phyloP scores from a whole-genome alignment of 2,113 vertebrate species.

The Zosterops hypoxanthus region DNA sequence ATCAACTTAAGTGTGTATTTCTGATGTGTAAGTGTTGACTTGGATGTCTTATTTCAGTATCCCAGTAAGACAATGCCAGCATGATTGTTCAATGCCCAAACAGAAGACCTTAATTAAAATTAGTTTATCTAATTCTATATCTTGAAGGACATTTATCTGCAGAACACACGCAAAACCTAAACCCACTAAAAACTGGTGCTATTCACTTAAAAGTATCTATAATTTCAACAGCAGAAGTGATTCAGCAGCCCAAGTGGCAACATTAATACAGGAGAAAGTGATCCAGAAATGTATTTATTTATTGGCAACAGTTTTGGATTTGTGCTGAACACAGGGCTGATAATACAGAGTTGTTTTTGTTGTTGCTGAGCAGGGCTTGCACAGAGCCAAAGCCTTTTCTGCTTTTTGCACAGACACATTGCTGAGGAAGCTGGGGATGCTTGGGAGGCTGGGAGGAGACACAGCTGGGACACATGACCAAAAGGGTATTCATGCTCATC shows the following conservation, averaged over 20 bases:
- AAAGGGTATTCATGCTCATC: neutral
- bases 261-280: neutral
- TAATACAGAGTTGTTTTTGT: neutral
- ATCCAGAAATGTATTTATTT: neutral
- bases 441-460: neutral
- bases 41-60: neutral
- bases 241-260: neutral
- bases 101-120: neutral
- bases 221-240: neutral
- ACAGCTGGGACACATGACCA: neutral
- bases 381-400: neutral
- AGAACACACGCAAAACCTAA: neutral
- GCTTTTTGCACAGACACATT: fast-evolving
- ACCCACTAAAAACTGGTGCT: neutral
- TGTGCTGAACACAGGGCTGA: neutral
- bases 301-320: neutral
- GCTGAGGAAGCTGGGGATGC: neutral
- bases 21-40: neutral
- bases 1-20: neutral
- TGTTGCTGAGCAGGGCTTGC: neutral
- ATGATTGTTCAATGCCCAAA: neutral
- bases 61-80: neutral
- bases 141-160: neutral
- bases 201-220: neutral
- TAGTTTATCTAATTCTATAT: neutral